Conservation (phyloP, 2,113 vertebrate species). For the Sapajus apella region DNA sequence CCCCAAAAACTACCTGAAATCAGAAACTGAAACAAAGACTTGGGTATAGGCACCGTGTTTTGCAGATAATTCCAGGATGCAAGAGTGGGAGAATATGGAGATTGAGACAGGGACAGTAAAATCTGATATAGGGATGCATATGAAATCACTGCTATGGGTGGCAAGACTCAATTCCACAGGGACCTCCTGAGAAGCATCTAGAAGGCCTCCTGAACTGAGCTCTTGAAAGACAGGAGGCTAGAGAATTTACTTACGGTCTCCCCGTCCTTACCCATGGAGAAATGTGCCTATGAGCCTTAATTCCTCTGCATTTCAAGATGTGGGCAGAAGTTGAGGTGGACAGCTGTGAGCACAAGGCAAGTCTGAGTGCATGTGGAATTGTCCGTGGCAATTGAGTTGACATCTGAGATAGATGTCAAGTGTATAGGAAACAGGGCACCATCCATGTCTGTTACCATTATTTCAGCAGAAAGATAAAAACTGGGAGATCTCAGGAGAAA, state of each 20-base stretch:
- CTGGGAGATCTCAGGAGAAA: not conserved
- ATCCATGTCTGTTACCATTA: not conserved
- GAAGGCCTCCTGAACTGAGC: not conserved
- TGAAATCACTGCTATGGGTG: not conserved
- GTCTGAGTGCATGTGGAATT: not conserved
- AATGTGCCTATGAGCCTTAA: not conserved
- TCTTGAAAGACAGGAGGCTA: not conserved
- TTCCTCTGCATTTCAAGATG: not conserved
- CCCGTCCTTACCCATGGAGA: not conserved
- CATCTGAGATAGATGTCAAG: not conserved
- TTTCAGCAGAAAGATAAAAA: not conserved
- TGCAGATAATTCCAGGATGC: not conserved
- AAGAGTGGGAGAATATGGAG: not conserved
- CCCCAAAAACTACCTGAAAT: not conserved
- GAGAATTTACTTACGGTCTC: not conserved
- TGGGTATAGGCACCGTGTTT: not conserved
- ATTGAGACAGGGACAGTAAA: not conserved
- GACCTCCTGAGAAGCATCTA: not conserved
- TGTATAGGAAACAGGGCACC: not conserved
- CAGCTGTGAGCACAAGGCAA: not conserved
- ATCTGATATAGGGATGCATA: not conserved
- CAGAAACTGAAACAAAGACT: not conserved
- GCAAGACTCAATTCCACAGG: not conserved
- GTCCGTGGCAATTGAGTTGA: not conserved
- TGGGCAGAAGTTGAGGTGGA: not conserved